A percentile compares a stretch with the other conserved stretches of the same genome.
Evolutionary conservation across 2,888 invertebrate genomes (phyloP).

Genomic region (Nudaria mundana): DNA sequence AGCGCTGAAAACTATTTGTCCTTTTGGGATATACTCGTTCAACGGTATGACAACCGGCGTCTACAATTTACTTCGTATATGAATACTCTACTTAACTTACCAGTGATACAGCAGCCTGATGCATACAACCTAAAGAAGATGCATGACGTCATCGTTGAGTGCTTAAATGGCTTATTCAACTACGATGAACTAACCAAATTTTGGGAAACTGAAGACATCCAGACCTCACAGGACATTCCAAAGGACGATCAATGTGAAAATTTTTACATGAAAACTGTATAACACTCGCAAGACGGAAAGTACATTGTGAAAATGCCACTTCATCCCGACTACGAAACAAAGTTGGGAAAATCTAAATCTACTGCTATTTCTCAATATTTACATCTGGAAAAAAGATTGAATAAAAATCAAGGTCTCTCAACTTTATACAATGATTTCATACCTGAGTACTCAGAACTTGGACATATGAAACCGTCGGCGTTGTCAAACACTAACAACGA

Average conservation of each 20-base stretch:
- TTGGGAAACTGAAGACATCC: conserved; percentile 11
- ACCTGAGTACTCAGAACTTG: not conserved
- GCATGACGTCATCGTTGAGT: conserved; percentile 5
- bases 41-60: not conserved
- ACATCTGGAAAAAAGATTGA: conserved; percentile 4
- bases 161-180: conserved; percentile 5
- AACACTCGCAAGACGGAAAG: conserved; percentile 5
- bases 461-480: not conserved
- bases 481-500: not conserved
- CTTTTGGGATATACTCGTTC: not conserved
- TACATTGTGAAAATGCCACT: conserved; percentile 8
- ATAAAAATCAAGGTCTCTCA: not conserved
- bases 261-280: conserved; percentile 1
- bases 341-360: conserved; percentile 6
- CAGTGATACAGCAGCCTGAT: not conserved
- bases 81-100: not conserved
- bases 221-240: not conserved
- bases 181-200: conserved; percentile 9
- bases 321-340: not conserved
- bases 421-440: conserved; percentile 1
- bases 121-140: conserved; percentile 1
- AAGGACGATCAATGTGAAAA: conserved; percentile 5
- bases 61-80: conserved; percentile 2
- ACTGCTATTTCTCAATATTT: conserved; percentile 7
- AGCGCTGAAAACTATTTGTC: not conserved